A percentile compares a stretch with the other conserved stretches of the same genome.
phyloP scores from a whole-genome alignment of 2,888 invertebrate genomes.

The Cataglyphis albicans region DNA sequence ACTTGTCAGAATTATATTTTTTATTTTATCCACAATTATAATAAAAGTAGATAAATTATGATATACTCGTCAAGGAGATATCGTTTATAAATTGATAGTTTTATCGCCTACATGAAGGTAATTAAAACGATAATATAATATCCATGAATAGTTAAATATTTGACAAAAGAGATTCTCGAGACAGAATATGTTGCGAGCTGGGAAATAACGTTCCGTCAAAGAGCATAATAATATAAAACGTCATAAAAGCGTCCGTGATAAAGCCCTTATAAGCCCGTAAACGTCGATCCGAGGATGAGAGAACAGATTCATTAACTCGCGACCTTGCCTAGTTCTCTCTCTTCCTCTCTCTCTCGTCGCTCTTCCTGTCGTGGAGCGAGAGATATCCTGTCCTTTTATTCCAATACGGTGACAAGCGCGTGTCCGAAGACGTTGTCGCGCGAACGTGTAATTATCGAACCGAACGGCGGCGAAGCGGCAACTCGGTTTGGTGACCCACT shows the following conservation, averaged over 20 bases:
- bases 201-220: background rate
- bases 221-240: background rate
- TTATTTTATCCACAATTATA: background rate
- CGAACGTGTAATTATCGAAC: slow-evolving; percentile 45
- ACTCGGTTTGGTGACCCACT: slow-evolving; percentile 49
- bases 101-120: background rate
- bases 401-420: slow-evolving; percentile 19
- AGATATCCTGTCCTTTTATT: background rate
- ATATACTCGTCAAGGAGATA: background rate
- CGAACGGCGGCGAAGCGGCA: slow-evolving; percentile 5
- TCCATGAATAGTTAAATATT: background rate
- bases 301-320: slow-evolving; percentile 36
- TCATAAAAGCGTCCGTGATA: background rate
- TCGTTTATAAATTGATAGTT: slow-evolving; percentile 6
- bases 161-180: background rate
- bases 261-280: background rate
- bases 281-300: slow-evolving; percentile 34
- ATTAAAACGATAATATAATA: background rate
- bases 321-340: slow-evolving; percentile 19
- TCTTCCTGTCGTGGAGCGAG: background rate
- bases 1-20: background rate
- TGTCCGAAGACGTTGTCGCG: slow-evolving; percentile 18
- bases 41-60: slow-evolving; percentile 7
- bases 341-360: background rate
- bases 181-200: background rate